Evolutionary conservation across 2,113 vertebrate genomes (phyloP), one percentile per base, ranked within the genome.

Genomic region (Bufo gargarizans): DNA sequence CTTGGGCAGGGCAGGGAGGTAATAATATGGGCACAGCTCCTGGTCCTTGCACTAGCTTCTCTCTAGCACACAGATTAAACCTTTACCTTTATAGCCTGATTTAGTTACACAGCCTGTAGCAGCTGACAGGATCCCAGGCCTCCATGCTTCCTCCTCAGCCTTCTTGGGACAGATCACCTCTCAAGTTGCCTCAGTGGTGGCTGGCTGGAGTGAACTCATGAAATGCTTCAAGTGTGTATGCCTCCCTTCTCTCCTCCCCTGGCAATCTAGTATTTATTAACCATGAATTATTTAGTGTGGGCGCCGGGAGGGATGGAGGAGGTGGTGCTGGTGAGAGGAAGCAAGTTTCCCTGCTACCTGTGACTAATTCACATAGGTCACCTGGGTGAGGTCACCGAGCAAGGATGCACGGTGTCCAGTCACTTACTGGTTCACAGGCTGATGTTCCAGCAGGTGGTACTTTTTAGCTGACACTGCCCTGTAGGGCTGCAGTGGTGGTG

Each of bases 241-340:
- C 45, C 14, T 47, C 59, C 13, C 7, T 81, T 16, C 22, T 20
- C 53, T 59, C 67, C 71, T 69, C 80, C 71, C n/a, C 67, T 4
- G 13, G 55, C 56, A 63, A 49, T 58, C 58, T 76, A 33, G 79
- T 82, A 43, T 88, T 83, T 88, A 83, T 83, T 83, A 88, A 83
- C 80, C 87, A 84, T 83, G 71, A 88, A 88, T 88, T 76, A 88
- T 84, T 88, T 67, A 88, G 86, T 76, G 56, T 53, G 80, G 65
- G 16, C 22, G 56, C 63, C 50, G 6, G 77, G 77, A 81, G 50
- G 65, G 50, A 87, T 82, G 78, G 55, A 65, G 80, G 71, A 81
- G 63, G 69, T 14, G 77, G 77, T 65, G 53, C 7, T 3, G 43
- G 11, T n/a, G 50, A 45, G 65, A 81, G 78, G 33, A 22, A 67